Evolutionary conservation across 2,888 invertebrate species (phyloP), one percentile per base, ranked within the genome.

Genomic region (Limnephilus rhombicus): DNA sequence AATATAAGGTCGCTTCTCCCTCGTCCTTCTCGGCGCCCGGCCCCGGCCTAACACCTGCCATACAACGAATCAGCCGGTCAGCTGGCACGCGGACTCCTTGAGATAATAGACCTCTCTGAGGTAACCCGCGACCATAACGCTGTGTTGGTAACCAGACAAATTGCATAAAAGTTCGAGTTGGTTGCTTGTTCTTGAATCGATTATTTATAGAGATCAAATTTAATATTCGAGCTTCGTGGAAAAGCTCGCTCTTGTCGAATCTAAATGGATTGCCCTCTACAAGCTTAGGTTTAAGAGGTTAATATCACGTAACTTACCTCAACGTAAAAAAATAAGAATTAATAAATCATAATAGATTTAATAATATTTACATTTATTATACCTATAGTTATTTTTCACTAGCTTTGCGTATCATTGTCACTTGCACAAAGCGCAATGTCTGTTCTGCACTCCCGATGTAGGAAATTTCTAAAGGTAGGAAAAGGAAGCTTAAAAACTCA

Each of bases 31-130:
- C 13, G 83, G 24, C 13, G 37, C 83, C 83, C 37, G 37, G 83
- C 41, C 83, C 83, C 37, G 37, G 83, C 24, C 37, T 34, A 83
- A 24, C 41, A 37, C 41, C 83, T 83, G 34, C 37, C 34, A 24
- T 83, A 37, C 24, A 18, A 29, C 82, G 82, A 34, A 31, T 45
- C 45, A 12, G 45, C 41, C 68, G 68, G 68, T 41, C 83, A 34
- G 83, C 83, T 83, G 68, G 68, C 68, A 68, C 68, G 68, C n/a
- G 68, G 68, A 68, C 68, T 68, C 68, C 68, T 68, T 68, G 68
- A 68, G 68, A 68, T 68, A 68, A 68, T 68, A 68, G 24, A n/a
- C 68, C 53, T 53, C 53, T 68, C 68, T n/a, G n/a, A 68, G n/a
- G 24, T 9, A 68, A 68, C 68, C 68, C 24, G 68, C 68, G n/a